Evolutionary conservation across 2,888 invertebrate genomes (phyloP).

Genomic region (Eulithis prunata): DNA sequence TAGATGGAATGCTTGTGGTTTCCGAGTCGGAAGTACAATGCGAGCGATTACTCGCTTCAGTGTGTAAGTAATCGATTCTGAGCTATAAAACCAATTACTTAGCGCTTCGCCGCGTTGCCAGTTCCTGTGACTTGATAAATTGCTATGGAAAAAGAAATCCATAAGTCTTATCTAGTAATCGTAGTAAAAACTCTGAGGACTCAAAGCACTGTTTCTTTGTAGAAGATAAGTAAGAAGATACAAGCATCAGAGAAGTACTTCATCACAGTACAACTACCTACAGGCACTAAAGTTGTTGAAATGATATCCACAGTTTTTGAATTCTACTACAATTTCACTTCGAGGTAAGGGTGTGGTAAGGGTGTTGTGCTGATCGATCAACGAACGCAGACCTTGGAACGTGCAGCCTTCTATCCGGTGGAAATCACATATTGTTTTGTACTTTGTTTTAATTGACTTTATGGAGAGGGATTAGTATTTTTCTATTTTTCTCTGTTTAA

Average conservation of each 20-base stretch:
- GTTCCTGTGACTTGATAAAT: slow-evolving; percentile 22
- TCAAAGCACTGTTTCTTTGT: too few relatives aligned
- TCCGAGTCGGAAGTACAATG: slow-evolving; percentile 62
- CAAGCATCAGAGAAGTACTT: too few relatives aligned
- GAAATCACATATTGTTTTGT: slow-evolving; percentile 22
- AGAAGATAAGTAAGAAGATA: too few relatives aligned
- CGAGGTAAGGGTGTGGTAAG: too few relatives aligned
- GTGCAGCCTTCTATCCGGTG: slow-evolving; percentile 16
- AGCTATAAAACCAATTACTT: slow-evolving; percentile 31
- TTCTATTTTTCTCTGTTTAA: too few relatives aligned
- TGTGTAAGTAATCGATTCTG: slow-evolving; percentile 43
- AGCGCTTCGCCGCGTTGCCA: slow-evolving; percentile 30
- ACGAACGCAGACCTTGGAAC: slow-evolving; percentile 24
- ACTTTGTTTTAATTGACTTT: not conserved
- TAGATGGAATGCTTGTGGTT: slow-evolving; percentile 61
- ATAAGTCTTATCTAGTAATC: not conserved
- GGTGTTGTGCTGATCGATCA: not conserved
- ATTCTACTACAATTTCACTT: too few relatives aligned
- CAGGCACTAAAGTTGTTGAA: too few relatives aligned
- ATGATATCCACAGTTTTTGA: too few relatives aligned
- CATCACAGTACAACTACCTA: too few relatives aligned
- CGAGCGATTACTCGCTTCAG: slow-evolving; percentile 38
- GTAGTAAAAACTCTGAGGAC: too few relatives aligned
- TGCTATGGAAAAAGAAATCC: slow-evolving; percentile 6
- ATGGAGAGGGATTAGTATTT: too few relatives aligned